Conservation (phyloP, 2,113 vertebrate genomes). For the Cheirogaleus medius region DNA sequence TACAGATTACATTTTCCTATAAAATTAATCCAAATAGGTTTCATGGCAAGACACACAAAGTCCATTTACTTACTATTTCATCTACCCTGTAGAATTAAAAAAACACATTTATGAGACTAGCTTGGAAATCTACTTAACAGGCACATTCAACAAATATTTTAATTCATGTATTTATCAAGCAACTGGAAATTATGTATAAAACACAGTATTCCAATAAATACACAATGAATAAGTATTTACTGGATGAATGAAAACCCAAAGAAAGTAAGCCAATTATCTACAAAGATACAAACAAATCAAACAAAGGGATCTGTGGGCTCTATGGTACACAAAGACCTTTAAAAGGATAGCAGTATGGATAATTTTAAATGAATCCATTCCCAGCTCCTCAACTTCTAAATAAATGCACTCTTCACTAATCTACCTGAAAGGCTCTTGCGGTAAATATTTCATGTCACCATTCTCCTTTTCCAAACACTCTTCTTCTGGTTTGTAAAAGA, state of each 20-base stretch:
- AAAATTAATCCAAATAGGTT: neutral
- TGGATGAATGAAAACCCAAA: constrained; percentile 27
- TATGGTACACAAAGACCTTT: neutral
- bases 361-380: neutral
- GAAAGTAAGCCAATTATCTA: neutral
- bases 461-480: neutral
- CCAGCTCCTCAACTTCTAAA: neutral
- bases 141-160: neutral
- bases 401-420: neutral
- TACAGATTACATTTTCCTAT: neutral
- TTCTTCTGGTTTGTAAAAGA: neutral
- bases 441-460: neutral
- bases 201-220: neutral
- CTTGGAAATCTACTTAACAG: constrained; percentile 2
- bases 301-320: neutral
- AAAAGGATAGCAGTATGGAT: neutral
- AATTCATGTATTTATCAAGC: neutral
- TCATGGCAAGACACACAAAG: neutral
- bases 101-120: neutral
- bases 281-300: constrained; percentile 1
- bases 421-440: neutral
- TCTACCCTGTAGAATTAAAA: constrained; percentile 13
- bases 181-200: constrained; percentile 21
- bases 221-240: neutral
- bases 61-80: constrained; percentile 15